phyloP scores from a whole-genome alignment of 2,113 vertebrate genomes.

The Rallus limicola region DNA sequence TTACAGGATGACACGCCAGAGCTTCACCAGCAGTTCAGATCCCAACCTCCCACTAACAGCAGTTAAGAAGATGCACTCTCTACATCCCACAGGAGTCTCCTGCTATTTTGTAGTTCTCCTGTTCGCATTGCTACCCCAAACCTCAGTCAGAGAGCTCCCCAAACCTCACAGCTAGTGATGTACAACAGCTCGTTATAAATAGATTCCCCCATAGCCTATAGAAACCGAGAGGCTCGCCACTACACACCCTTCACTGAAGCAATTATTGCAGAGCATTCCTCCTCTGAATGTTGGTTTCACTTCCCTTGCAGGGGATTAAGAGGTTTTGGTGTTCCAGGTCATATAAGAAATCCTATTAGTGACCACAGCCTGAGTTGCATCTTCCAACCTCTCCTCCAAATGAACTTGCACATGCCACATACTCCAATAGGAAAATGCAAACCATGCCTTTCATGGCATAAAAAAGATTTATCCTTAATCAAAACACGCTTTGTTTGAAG shows the following conservation, averaged over 20 bases:
- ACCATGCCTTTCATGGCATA: neutral
- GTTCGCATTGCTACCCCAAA: neutral
- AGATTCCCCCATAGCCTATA: neutral
- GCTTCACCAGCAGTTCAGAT: neutral
- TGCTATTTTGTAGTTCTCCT: neutral
- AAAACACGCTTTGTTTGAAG: neutral
- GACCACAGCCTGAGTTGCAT: neutral
- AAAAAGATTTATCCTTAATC: neutral
- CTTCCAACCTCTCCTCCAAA: neutral
- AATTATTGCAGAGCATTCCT: neutral
- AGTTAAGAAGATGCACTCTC: neutral
- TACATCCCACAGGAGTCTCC: neutral
- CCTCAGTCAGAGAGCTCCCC: neutral
- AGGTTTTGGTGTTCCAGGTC: neutral
- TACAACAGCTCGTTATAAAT: neutral
- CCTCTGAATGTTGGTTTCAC: neutral
- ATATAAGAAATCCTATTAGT: accelerated
- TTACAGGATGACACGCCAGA: neutral
- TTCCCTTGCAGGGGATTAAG: neutral
- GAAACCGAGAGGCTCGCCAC: neutral
- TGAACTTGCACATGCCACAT: neutral
- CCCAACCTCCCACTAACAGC: neutral
- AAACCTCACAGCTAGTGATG: neutral
- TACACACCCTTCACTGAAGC: neutral
- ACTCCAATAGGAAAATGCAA: neutral